Conservation (phyloP, 1,140 invertebrate genomes). For the Chlorops oryzae region DNA sequence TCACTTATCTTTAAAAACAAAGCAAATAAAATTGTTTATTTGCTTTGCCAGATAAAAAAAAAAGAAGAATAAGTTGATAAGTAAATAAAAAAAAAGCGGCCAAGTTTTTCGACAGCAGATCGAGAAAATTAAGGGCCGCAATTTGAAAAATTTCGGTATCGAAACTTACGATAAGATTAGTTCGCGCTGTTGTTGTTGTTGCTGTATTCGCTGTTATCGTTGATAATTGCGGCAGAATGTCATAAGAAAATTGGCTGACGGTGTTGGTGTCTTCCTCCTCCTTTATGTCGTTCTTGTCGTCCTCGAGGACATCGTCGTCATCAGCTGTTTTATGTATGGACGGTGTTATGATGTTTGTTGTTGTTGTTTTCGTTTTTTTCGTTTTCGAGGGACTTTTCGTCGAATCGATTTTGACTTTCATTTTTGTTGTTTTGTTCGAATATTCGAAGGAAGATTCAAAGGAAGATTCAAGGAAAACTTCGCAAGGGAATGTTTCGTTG, state of each 20-base stretch:
- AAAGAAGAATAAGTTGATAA: too few relatives aligned
- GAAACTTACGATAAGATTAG: slow-evolving; percentile 46
- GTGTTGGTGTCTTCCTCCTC: slow-evolving; percentile 16
- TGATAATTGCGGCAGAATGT: slow-evolving; percentile 38
- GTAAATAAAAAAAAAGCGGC: too few relatives aligned
- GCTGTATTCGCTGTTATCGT: slow-evolving; percentile 16
- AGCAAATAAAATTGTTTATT: too few relatives aligned
- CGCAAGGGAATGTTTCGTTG: too few relatives aligned
- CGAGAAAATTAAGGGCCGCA: too few relatives aligned
- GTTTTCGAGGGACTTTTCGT: slow-evolving; percentile 1
- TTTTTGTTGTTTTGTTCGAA: not conserved
- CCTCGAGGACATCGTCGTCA: slow-evolving; percentile 4
- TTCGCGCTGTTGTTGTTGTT: slow-evolving; percentile 24
- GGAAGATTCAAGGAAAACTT: too few relatives aligned
- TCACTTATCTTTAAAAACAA: too few relatives aligned
- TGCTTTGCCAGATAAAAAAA: too few relatives aligned
- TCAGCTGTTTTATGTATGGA: slow-evolving; percentile 4
- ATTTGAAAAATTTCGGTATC: too few relatives aligned
- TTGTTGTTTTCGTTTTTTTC: not conserved
- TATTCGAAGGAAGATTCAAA: not conserved
- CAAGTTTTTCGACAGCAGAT: too few relatives aligned
- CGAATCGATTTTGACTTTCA: slow-evolving; percentile 10
- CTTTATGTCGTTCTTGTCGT: slow-evolving; percentile 1
- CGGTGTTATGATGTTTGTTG: not conserved
- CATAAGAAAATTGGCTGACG: slow-evolving; percentile 19